Conservation (phyloP, 2,113 vertebrate species). For the Dipodomys stephensi region DNA sequence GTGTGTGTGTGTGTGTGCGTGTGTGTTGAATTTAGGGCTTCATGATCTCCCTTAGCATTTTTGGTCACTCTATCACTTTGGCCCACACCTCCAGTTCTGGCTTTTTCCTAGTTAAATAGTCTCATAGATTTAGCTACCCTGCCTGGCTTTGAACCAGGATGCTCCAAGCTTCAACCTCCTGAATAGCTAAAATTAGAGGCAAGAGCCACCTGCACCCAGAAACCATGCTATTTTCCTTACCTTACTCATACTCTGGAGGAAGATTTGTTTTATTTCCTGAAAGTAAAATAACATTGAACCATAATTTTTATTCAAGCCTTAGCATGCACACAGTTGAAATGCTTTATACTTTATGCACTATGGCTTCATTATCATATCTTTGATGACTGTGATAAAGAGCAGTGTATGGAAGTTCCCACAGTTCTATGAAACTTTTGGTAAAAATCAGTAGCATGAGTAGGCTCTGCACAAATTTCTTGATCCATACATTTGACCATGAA, state of each 20-base stretch:
- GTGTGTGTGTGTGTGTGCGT: no score
- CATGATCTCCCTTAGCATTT: no score
- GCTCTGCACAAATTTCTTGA: background rate
- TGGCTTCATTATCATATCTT: constrained; percentile 3
- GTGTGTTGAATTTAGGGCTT: no score
- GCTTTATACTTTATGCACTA: background rate
- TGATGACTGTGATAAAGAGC: background rate
- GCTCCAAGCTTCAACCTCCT: no score
- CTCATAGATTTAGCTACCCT: no score
- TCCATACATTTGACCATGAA: background rate
- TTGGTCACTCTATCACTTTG: no score
- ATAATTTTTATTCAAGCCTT: background rate
- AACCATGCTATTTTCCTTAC: background rate
- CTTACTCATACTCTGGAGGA: background rate
- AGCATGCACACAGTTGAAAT: background rate
- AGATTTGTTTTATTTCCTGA: background rate
- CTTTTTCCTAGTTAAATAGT: no score
- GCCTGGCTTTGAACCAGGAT: no score
- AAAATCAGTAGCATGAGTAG: background rate
- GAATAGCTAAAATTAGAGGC: no score
- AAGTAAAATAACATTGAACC: background rate
- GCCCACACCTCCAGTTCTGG: no score
- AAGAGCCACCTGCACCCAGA: no score
- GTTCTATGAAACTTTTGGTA: background rate
- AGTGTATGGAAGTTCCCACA: background rate